phyloP scores from a whole-genome alignment of 2,888 invertebrate species.

The Parelbella ahira region DNA sequence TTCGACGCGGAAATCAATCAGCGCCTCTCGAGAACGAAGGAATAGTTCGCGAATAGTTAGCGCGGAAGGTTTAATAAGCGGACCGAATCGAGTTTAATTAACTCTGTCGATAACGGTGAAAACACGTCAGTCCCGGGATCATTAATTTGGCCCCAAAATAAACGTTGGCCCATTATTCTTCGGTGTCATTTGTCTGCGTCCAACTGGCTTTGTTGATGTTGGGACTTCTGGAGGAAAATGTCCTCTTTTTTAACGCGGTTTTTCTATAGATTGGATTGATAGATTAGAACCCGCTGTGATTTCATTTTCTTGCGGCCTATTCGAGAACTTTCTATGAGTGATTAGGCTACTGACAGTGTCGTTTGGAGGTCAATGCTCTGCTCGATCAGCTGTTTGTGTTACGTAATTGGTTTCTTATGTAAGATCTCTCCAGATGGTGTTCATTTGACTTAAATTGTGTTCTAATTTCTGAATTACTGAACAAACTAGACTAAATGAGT shows the following conservation, averaged over 20 bases:
- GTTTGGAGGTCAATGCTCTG: too few relatives aligned
- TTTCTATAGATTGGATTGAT: constrained; percentile 12
- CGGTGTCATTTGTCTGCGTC: constrained; percentile 48
- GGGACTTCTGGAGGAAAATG: constrained; percentile 32
- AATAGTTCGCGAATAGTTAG: constrained; percentile 17
- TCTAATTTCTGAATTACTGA: too few relatives aligned
- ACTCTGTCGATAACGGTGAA: constrained; percentile 39
- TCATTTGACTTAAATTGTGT: too few relatives aligned
- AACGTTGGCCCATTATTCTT: constrained; percentile 50
- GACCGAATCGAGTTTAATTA: constrained; percentile 33
- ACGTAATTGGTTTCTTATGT: too few relatives aligned
- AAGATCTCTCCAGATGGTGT: too few relatives aligned
- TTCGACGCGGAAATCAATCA: constrained; percentile 10
- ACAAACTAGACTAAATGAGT: too few relatives aligned
- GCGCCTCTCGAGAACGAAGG: neutral
- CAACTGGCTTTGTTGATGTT: constrained; percentile 30
- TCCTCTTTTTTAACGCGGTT: constrained; percentile 27
- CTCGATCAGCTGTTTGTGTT: too few relatives aligned
- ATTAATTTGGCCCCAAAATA: constrained; percentile 55
- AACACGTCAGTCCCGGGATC: constrained; percentile 33
- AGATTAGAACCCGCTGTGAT: constrained; percentile 6
- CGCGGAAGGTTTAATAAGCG: constrained; percentile 11
- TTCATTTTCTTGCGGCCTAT: constrained; percentile 1
- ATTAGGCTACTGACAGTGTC: too few relatives aligned
- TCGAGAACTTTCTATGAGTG: too few relatives aligned